Conservation (phyloP, 2,797 vertebrate genomes). For the Momotus momota region DNA sequence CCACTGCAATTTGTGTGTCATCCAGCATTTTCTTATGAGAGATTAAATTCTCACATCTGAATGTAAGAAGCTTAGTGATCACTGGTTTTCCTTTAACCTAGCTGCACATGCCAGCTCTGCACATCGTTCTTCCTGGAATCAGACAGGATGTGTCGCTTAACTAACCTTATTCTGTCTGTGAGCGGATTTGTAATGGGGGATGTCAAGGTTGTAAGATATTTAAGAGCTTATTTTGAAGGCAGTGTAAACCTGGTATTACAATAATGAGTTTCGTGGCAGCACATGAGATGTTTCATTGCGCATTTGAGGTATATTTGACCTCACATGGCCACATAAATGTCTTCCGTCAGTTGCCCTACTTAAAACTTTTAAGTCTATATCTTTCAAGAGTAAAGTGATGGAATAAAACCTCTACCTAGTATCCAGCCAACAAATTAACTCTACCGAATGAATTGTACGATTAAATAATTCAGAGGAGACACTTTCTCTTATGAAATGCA, state of each 20-base stretch:
- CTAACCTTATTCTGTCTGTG: slow-evolving; percentile 12
- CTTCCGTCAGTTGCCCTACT: background rate
- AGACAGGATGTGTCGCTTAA: background rate
- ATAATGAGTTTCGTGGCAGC: background rate
- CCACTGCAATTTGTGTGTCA: background rate
- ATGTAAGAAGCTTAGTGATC: background rate
- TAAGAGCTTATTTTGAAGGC: background rate
- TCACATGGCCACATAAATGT: background rate
- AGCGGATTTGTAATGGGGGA: background rate
- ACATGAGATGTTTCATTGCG: background rate
- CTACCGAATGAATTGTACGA: background rate
- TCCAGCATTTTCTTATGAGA: background rate
- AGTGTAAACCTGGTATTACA: background rate
- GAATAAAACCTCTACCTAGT: background rate
- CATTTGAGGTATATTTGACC: background rate
- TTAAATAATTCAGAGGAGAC: slow-evolving; percentile 38
- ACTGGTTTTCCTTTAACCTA: background rate
- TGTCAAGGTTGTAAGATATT: background rate
- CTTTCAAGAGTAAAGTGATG: background rate
- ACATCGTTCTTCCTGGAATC: background rate
- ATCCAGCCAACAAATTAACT: background rate
- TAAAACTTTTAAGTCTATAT: background rate
- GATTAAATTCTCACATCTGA: background rate
- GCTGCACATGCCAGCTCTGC: background rate
- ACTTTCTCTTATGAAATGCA: background rate